phyloP scores from a whole-genome alignment of 1,140 invertebrate species.

The Zaprionus vittiger region DNA sequence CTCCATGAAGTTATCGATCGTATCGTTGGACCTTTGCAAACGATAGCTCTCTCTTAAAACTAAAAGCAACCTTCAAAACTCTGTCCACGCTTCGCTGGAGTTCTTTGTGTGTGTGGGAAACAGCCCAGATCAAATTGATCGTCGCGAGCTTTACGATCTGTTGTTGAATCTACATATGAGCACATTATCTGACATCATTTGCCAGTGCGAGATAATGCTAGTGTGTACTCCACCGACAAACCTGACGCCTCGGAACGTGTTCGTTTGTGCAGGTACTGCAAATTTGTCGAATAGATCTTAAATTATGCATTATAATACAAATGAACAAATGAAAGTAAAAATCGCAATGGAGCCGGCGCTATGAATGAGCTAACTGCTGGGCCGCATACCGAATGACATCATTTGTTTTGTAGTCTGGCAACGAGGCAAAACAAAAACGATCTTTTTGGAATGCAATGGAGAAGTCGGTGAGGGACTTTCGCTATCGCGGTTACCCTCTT shows the following conservation, averaged over 20 bases:
- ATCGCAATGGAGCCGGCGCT: conserved; percentile 70
- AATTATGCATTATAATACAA: conserved; percentile 74
- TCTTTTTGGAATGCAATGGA: conserved; percentile 61
- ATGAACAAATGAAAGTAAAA: conserved; percentile 79
- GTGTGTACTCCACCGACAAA: conserved; percentile 4
- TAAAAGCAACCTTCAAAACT: conserved; percentile 55
- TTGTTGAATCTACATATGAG: conserved; percentile 7
- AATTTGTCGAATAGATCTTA: conserved; percentile 58
- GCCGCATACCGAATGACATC: conserved; percentile 59
- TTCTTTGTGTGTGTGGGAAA: conserved; percentile 51
- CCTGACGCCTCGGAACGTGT: conserved; percentile 18
- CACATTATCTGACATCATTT: conserved; percentile 34
- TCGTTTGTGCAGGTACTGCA: conserved; percentile 47
- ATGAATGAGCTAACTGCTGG: conserved; percentile 23
- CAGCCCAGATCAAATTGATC: conserved; percentile 36
- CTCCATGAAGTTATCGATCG: conserved; percentile 27
- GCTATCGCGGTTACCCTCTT: background rate
- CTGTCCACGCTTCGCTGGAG: conserved; percentile 62
- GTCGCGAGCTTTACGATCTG: conserved; percentile 10
- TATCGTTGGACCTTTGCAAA: conserved; percentile 37
- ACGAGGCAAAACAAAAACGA: conserved; percentile 39
- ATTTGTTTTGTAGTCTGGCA: conserved; percentile 69
- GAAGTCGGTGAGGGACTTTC: conserved; percentile 42
- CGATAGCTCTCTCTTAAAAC: conserved; percentile 32
- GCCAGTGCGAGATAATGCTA: background rate